Evolutionary conservation across 2,797 vertebrate genomes (phyloP).

Genomic region (Cuniculus paca): DNA sequence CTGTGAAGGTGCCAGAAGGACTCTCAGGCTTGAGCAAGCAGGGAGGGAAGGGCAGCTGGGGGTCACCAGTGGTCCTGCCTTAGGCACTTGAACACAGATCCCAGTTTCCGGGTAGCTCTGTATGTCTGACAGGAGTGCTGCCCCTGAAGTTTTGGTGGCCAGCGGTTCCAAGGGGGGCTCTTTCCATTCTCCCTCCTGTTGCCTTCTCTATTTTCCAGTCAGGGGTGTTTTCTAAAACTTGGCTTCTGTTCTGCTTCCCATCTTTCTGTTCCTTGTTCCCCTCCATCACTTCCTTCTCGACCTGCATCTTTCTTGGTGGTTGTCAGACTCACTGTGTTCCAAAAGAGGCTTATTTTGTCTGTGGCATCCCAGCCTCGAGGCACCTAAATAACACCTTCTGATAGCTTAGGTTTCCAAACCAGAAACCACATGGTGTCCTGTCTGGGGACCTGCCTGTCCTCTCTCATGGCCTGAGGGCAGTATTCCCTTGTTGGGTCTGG

Average conservation of each 20-base stretch:
- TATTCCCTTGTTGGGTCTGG: neutral
- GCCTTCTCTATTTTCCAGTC: neutral
- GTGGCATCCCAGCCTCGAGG: neutral
- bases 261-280: neutral
- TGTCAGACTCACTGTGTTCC: neutral
- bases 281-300: neutral
- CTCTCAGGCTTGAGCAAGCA: neutral
- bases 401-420: neutral
- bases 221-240: neutral
- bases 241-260: neutral
- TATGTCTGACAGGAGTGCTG: rapidly evolving
- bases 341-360: neutral
- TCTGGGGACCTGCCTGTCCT: neutral
- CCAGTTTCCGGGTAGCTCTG: neutral
- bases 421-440: neutral
- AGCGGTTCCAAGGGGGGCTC: neutral
- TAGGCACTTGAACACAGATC: too few species aligned
- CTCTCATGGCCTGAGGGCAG: neutral
- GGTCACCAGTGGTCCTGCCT: neutral
- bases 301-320: neutral
- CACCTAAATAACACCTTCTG: neutral
- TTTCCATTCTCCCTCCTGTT: neutral
- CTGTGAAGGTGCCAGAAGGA: neutral
- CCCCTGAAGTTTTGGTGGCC: neutral
- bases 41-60: neutral